A percentile compares a stretch with the other conserved stretches of the same genome.
These are phyloP conservation scores for Sesamia nonagrioides DNA, from an alignment of 1,140 invertebrate species.

Conservation along the genomic window DNA sequence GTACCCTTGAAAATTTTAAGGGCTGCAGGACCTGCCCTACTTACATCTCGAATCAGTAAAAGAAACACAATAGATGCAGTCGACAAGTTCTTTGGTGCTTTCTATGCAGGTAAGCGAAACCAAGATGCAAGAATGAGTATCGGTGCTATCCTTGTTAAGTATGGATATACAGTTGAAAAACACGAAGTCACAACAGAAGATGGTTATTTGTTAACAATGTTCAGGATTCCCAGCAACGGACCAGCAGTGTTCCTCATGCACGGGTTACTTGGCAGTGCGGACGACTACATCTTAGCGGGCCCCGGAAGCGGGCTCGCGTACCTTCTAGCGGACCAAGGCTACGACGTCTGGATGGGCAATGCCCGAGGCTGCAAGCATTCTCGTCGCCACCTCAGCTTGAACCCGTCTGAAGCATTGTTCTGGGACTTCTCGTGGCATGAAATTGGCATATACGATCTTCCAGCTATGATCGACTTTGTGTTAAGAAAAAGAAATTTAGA, in stretches of 20 bases:
- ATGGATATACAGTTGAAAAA: conserved; percentile 63
- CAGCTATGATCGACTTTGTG: conserved; percentile 87
- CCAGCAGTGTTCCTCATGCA: conserved; percentile 90
- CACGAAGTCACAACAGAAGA: conserved; percentile 68
- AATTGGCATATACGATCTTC: conserved; percentile 87
- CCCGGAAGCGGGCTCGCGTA: conserved; percentile 89
- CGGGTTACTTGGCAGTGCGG: conserved; percentile 90
- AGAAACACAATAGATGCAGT: conserved; percentile 6
- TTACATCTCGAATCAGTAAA: not conserved
- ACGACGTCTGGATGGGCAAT: conserved; percentile 92
- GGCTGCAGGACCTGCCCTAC: not conserved
- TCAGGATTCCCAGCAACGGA: conserved; percentile 65
- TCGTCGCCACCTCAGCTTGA: conserved; percentile 83
- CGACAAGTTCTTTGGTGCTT: conserved; percentile 23
- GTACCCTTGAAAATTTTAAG: not conserved
- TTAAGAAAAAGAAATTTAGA: conserved; percentile 77
- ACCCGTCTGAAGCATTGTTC: conserved; percentile 87
- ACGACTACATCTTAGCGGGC: conserved; percentile 90
- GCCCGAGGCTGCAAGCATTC: conserved; percentile 90
- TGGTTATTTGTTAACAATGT: conserved; percentile 66
- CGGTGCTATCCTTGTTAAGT: conserved; percentile 63
- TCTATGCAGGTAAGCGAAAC: conserved; percentile 45
- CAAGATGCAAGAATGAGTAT: conserved; percentile 60
- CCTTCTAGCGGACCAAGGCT: conserved; percentile 89
- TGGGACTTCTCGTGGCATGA: conserved; percentile 90